phyloP scores from a whole-genome alignment of 2,113 vertebrate genomes.

The Herpetotheres cachinnans region DNA sequence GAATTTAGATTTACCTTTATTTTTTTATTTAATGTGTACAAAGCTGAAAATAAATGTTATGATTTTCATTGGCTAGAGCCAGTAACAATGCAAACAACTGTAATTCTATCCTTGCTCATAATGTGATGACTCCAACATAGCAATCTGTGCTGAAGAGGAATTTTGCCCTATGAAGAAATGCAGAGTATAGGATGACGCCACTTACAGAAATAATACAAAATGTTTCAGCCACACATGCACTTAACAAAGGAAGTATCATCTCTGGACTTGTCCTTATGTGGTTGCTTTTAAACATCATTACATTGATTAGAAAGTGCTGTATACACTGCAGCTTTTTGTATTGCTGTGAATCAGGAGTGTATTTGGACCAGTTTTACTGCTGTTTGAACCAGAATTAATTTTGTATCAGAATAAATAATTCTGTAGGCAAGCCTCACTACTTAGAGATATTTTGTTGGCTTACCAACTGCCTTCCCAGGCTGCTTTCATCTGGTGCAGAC shows the following conservation, averaged over 20 bases:
- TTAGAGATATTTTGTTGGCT: background rate
- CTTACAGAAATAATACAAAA: background rate
- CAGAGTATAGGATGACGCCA: background rate
- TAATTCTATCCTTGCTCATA: background rate
- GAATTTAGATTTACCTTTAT: background rate
- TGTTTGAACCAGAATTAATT: background rate
- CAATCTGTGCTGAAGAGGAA: background rate
- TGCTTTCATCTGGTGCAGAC: background rate
- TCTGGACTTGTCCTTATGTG: background rate
- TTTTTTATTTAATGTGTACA: background rate
- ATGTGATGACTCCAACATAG: background rate
- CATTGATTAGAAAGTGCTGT: background rate
- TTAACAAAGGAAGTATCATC: background rate
- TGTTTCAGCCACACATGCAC: background rate
- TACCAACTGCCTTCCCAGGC: background rate
- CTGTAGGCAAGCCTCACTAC: background rate
- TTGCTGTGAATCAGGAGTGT: background rate
- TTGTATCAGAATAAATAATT: constrained; percentile 5
- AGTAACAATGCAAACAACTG: background rate
- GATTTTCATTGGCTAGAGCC: background rate
- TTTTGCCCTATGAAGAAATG: background rate
- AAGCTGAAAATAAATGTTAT: background rate
- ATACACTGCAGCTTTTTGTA: background rate
- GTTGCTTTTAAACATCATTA: background rate
- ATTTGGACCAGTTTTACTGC: background rate